These are phyloP conservation scores for Cosmia pyralina DNA, from an alignment of 2,888 invertebrate species.

Conservation along the genomic window DNA sequence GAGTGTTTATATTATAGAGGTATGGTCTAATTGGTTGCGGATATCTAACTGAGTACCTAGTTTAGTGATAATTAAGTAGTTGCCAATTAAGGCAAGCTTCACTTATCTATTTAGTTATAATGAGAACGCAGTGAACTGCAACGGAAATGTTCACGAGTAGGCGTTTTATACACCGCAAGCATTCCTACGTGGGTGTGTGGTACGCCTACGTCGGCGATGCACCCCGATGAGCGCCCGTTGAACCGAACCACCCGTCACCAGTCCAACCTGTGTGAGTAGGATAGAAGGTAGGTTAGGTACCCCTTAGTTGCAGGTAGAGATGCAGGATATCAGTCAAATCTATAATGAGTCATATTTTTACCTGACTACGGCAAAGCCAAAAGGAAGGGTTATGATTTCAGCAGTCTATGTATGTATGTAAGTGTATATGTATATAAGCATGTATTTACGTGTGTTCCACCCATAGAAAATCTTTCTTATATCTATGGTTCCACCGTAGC, in stretches of 20 bases:
- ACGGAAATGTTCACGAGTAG: conserved; percentile 62
- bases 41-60: no score
- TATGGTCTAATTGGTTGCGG: background rate
- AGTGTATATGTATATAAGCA: no score
- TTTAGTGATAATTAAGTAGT: no score
- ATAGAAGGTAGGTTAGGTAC: conserved; percentile 74
- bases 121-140: conserved; percentile 71
- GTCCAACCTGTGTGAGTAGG: conserved; percentile 66
- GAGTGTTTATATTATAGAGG: background rate
- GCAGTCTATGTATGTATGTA: no score
- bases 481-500: no score
- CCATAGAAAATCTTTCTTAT: no score
- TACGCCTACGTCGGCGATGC: conserved; percentile 76
- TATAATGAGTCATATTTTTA: no score
- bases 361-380: no score
- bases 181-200: conserved; percentile 74
- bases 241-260: conserved; percentile 79
- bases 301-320: conserved; percentile 7
- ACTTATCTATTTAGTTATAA: conserved; percentile 17
- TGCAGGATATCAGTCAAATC: no score
- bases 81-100: no score
- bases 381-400: no score
- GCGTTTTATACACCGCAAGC: conserved; percentile 71
- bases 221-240: conserved; percentile 83
- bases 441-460: no score